These are phyloP conservation scores for Balearica regulorum DNA, from an alignment of 2,797 vertebrate genomes.

Conservation along the genomic window DNA sequence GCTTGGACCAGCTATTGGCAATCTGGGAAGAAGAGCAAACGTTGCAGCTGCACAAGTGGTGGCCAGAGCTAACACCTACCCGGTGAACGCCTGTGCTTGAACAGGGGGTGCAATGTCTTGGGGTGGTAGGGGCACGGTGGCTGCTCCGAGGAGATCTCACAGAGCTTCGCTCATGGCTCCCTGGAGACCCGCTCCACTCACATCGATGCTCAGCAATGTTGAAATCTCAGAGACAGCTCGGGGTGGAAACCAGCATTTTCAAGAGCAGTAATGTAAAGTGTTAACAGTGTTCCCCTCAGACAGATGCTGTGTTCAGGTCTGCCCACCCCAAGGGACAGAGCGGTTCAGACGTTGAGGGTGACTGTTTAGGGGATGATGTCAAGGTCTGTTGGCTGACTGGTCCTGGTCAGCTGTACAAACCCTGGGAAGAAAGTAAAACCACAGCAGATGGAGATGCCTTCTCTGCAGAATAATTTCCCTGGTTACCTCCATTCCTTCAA, in stretches of 20 bases:
- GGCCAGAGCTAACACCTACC: not conserved
- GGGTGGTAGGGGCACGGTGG: not conserved
- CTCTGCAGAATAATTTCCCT: not conserved
- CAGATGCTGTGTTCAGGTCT: not conserved
- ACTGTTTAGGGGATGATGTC: not conserved
- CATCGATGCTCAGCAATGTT: not conserved
- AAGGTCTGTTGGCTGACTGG: not conserved
- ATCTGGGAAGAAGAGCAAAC: not conserved
- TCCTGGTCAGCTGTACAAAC: not conserved
- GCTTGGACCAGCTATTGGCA: not conserved
- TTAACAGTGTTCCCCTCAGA: not conserved
- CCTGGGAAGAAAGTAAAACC: not conserved
- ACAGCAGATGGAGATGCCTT: not conserved
- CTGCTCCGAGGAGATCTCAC: not conserved
- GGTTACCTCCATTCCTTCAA: not conserved
- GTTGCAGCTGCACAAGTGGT: fast-evolving
- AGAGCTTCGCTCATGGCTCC: not conserved
- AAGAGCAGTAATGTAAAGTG: not conserved
- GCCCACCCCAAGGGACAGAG: not conserved
- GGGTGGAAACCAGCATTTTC: not conserved
- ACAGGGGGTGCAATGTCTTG: too few relatives aligned
- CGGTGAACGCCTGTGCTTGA: fast-evolving
- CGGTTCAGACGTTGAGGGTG: not conserved
- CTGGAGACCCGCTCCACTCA: not conserved
- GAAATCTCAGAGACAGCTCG: not conserved